Evolutionary conservation across 2,888 invertebrate genomes (phyloP).

Genomic region (Drosophila macrospina): DNA sequence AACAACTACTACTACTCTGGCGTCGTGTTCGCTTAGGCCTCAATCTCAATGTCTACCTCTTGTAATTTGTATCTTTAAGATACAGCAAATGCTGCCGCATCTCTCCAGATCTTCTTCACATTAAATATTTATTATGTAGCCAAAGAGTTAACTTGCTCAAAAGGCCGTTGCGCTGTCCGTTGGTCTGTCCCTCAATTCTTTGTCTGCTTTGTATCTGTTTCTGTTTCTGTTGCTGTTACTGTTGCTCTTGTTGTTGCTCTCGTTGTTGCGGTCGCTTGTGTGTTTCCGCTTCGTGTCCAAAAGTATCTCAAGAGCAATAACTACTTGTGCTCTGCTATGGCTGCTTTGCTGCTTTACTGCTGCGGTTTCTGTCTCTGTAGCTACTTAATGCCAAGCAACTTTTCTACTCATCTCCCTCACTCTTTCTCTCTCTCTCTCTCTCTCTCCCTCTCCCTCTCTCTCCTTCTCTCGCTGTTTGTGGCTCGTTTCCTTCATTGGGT

Average conservation of each 20-base stretch:
- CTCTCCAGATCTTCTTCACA: slow-evolving; percentile 61
- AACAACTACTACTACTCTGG: slow-evolving; percentile 4
- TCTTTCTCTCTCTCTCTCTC: not conserved
- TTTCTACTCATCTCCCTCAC: slow-evolving; percentile 6
- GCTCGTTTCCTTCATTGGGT: slow-evolving; percentile 32
- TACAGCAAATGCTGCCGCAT: slow-evolving; percentile 64
- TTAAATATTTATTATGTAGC: slow-evolving; percentile 79
- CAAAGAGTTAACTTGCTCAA: slow-evolving; percentile 76
- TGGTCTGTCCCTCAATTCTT: slow-evolving; percentile 23
- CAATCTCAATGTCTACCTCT: slow-evolving; percentile 79
- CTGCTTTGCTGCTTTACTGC: slow-evolving; percentile 49
- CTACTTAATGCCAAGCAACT: slow-evolving; percentile 65
- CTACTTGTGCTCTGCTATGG: slow-evolving; percentile 57
- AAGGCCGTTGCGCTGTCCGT: slow-evolving; percentile 51
- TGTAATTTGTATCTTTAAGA: slow-evolving; percentile 80
- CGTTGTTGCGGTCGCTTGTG: slow-evolving; percentile 34
- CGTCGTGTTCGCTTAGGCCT: slow-evolving; percentile 67
- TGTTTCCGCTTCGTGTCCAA: slow-evolving; percentile 78
- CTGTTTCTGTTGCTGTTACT: slow-evolving; percentile 23
- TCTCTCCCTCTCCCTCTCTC: not conserved
- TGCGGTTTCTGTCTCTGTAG: slow-evolving; percentile 67
- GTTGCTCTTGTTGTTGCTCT: slow-evolving; percentile 24
- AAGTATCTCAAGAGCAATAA: slow-evolving; percentile 80
- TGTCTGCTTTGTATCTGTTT: slow-evolving; percentile 14
- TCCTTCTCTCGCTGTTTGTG: not conserved